Evolutionary conservation across 1,140 invertebrate genomes (phyloP), one percentile per base, ranked within the genome.

Genomic region (Conopomorpha cramerella): DNA sequence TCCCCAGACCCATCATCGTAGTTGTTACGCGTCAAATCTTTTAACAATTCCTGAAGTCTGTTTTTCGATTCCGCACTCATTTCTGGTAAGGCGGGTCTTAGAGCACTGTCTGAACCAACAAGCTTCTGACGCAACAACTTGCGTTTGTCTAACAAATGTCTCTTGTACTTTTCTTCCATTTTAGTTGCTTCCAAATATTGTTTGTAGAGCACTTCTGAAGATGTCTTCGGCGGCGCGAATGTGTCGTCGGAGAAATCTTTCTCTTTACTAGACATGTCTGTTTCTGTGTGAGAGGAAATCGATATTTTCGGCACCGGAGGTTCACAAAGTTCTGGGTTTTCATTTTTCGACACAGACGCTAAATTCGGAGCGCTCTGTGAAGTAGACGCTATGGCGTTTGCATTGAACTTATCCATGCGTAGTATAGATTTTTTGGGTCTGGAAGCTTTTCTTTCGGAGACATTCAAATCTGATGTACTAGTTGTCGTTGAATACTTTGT

Each of bases 1-100:
- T 76, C 67, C 13, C 67, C 71, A 18, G 67, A 70, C 11, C 71
- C 71, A 55, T 70, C 60, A 41, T 66, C 57, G 48, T 66, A 64
- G 32, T 72, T 70, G 36, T 72, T 74, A 49, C 49, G 54, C 2
- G 65, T 55, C 19, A 76, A 51, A 39, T 76, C 71, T 44, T 67
- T 65, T 38, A 73, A 53, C 13, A 76, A 41, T 41, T 68, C 49
- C 43, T 70, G 62, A 16, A 76, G 30, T 42, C 48, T 55, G 30
- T 45, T 63, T 23, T 54, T 47, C 10, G 45, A 34, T 36, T 57
- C 57, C 10, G 36, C 25, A 30, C 58, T 19, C n/a, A 12, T 49
- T 31, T 38, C 18, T 29, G 44, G 40, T 10, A 32, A 30, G 12
- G 50, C 29, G 25, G 45, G 33, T 41, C 58, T 61, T 3, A 62